Conservation (phyloP, 2,113 vertebrate genomes). For the Nothobranchius kuhntae region DNA sequence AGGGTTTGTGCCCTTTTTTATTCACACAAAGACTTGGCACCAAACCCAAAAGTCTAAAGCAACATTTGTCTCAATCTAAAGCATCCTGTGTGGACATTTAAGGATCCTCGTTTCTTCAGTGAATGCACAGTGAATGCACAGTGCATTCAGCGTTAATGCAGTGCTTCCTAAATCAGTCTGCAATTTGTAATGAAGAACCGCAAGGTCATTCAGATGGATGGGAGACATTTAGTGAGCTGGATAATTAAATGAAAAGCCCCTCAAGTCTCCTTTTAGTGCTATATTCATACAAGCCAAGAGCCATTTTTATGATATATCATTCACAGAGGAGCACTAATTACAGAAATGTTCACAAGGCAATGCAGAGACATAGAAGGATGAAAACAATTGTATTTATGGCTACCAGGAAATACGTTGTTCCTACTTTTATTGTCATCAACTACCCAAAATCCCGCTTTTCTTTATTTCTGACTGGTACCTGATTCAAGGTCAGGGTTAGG, state of each 20-base stretch:
- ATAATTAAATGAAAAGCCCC: slow-evolving; percentile 67
- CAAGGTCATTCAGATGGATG: slow-evolving; percentile 69
- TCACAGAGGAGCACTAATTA: slow-evolving; percentile 49
- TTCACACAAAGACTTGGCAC: neutral
- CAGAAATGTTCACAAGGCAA: slow-evolving; percentile 29
- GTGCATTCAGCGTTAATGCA: slow-evolving; percentile 35
- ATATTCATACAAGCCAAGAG: slow-evolving; percentile 45
- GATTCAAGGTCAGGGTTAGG: slow-evolving; percentile 35
- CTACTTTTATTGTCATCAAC: slow-evolving; percentile 1
- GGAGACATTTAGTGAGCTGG: slow-evolving; percentile 62
- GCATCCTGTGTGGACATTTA: slow-evolving; percentile 9
- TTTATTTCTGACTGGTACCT: neutral
- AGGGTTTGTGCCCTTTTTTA: neutral
- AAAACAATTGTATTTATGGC: slow-evolving; percentile 17
- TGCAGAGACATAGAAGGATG: slow-evolving; percentile 14
- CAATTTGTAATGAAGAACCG: slow-evolving; percentile 49
- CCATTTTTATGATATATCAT: slow-evolving; percentile 58
- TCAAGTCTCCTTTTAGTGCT: slow-evolving; percentile 49
- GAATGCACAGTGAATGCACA: slow-evolving; percentile 4
- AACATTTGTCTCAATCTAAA: neutral
- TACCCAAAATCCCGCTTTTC: neutral
- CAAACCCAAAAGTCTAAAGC: neutral
- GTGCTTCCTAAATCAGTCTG: slow-evolving; percentile 39
- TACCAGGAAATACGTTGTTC: neutral
- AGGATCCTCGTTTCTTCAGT: slow-evolving; percentile 2